Evolutionary conservation across 2,797 vertebrate species (phyloP).

Genomic region (Ctenopoma kingsleyae): DNA sequence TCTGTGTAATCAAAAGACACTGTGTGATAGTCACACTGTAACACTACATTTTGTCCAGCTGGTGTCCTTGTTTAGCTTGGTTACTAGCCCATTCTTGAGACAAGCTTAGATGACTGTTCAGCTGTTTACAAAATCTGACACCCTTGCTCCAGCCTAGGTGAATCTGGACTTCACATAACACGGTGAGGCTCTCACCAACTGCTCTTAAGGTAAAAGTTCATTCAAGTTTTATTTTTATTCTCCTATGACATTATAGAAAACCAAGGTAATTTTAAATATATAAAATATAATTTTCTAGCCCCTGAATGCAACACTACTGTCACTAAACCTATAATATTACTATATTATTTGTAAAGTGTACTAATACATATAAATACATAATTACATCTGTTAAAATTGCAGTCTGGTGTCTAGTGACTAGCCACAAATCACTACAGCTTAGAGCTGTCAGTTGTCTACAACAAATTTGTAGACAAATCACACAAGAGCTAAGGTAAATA

Average conservation of each 20-base stretch:
- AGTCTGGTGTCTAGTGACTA: constrained; percentile 7
- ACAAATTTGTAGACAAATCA: constrained; percentile 3
- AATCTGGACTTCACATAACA: not conserved
- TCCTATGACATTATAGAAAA: no score
- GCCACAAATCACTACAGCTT: constrained; percentile 12
- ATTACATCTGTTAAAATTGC: constrained; percentile 27
- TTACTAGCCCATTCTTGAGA: not conserved
- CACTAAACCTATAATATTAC: no score
- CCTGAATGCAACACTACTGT: no score
- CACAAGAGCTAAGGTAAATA: not conserved
- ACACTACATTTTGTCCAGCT: constrained; percentile 12
- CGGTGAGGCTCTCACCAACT: not conserved
- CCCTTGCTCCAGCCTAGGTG: not conserved
- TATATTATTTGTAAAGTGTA: not conserved
- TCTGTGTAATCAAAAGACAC: no score
- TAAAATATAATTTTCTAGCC: not conserved
- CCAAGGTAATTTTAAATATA: no score
- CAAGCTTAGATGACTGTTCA: not conserved
- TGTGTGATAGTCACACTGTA: constrained; percentile 4
- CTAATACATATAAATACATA: constrained; percentile 8
- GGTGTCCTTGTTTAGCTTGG: constrained; percentile 48
- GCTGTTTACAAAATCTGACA: not conserved
- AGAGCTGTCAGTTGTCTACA: constrained; percentile 22
- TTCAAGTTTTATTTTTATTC: no score
- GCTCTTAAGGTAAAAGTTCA: not conserved